Base-by-base conservation (phyloP, 2,113 vertebrate genomes). In the Pseudopodoces humilis region DNA sequence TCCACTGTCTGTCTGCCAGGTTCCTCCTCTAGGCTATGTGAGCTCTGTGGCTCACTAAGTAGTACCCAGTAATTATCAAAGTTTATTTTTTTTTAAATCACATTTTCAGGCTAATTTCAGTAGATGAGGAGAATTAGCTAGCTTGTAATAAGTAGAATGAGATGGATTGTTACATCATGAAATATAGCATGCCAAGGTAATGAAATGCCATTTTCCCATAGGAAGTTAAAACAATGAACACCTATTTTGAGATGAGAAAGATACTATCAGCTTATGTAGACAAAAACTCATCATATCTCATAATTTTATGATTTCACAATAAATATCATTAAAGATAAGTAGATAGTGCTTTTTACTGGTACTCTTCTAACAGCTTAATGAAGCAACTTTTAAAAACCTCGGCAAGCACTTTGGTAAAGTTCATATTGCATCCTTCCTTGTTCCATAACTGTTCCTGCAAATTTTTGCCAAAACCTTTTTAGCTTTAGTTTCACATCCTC, bases 171-270 rank as follows among this genome's bases (percentile, higher is more conserved):
- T 95, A 55, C 59, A 65, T 94, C 79, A 85, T 39, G 52, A 88
- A 65, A 83, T 17, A 35, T 8, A 55, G 33, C 55, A 93, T 80
- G 94, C 47, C 90, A 88, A 86, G 39, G 71, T 92, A 91, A 93
- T 82, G 64, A 92, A 95, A 85, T 93, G 67, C 35, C 67, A 64
- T 83, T 95, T 95, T 46, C 74, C 78, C 35, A 15, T 39, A 86
- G 91, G 93, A 95, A 95, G 49, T 80, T 77, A 79, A 85, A 94
- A 96, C 87, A 96, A 80, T 83, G 91, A 92, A 67, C 71, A 91
- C 43, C 59, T 96, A 83, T 92, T 96, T 94, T 94, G 67, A 94
- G 93, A 95, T 70, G 74, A 94, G 87, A 94, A 89, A 95, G 94
- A 91, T 88, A 30, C 30, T 88, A 94, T 96, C 95, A 88, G 33